phyloP scores from a whole-genome alignment of 2,797 vertebrate genomes.

The Thripadectes ignobilis region DNA sequence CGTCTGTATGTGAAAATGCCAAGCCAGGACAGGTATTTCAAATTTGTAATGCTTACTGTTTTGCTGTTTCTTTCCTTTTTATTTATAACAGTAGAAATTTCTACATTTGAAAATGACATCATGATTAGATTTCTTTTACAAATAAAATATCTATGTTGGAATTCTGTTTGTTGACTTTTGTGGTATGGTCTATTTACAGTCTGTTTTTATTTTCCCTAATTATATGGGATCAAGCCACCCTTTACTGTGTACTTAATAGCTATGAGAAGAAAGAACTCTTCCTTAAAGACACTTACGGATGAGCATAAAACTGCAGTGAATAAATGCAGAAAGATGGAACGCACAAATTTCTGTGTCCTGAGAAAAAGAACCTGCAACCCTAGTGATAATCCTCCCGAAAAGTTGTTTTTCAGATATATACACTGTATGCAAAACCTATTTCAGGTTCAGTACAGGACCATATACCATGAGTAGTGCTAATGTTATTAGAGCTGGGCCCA shows the following conservation, averaged over 20 bases:
- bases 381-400: not conserved
- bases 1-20: slow-evolving; percentile 93
- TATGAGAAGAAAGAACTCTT: not conserved
- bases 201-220: not conserved
- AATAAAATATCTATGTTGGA: not conserved
- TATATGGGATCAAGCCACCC: not conserved
- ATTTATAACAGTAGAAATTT: not conserved
- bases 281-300: not conserved
- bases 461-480: not conserved
- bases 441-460: not conserved
- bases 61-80: not conserved
- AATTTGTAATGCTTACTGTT: not conserved
- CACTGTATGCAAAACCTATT: not conserved
- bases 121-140: not conserved
- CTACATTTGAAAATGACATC: not conserved
- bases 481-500: not conserved
- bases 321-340: not conserved
- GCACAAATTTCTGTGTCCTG: not conserved
- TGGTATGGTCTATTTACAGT: not conserved
- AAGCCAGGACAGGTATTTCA: slow-evolving; percentile 90
- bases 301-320: not conserved
- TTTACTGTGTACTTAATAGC: not conserved
- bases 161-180: not conserved
- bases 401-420: not conserved
- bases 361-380: not conserved